Evolutionary conservation across 2,888 invertebrate genomes (phyloP).

Genomic region (Ditylenchus weischeri): DNA sequence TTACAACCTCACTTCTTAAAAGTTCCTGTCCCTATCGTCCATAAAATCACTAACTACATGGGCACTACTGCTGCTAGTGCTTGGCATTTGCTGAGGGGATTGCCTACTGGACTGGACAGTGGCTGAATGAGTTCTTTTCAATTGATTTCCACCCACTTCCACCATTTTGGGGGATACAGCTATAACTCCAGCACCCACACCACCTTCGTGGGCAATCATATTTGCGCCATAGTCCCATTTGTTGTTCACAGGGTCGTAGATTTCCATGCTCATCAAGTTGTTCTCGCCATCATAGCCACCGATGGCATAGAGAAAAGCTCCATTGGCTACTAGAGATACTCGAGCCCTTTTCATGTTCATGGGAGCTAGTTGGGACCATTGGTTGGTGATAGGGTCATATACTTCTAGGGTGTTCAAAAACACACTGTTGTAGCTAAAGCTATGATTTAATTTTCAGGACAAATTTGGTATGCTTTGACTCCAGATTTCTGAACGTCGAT

Average conservation of each 20-base stretch:
- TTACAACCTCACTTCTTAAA: too few species aligned
- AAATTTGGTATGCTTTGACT: too few species aligned
- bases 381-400: constrained; percentile 48
- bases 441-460: too few species aligned
- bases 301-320: constrained; percentile 46
- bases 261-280: constrained; percentile 77
- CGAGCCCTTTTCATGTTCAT: constrained; percentile 72
- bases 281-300: constrained; percentile 67
- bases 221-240: constrained; percentile 18
- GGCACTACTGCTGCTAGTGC: neutral
- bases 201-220: constrained; percentile 9
- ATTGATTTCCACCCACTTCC: neutral
- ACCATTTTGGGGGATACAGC: constrained; percentile 4
- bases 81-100: neutral
- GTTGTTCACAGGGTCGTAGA: constrained; percentile 69
- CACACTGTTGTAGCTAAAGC: constrained; percentile 74
- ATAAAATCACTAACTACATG: too few species aligned
- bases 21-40: too few species aligned
- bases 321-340: constrained; percentile 45
- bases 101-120: neutral
- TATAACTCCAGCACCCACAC: constrained; percentile 10
- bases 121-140: constrained; percentile 6
- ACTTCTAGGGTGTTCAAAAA: constrained; percentile 77
- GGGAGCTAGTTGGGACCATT: constrained; percentile 74
- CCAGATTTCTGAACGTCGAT: too few species aligned